Percentiles rank a stretch among this genome's conserved stretches.
These are phyloP conservation scores for Bujurquina vittata DNA, from an alignment of 2,113 vertebrate genomes.

Conservation along the genomic window DNA sequence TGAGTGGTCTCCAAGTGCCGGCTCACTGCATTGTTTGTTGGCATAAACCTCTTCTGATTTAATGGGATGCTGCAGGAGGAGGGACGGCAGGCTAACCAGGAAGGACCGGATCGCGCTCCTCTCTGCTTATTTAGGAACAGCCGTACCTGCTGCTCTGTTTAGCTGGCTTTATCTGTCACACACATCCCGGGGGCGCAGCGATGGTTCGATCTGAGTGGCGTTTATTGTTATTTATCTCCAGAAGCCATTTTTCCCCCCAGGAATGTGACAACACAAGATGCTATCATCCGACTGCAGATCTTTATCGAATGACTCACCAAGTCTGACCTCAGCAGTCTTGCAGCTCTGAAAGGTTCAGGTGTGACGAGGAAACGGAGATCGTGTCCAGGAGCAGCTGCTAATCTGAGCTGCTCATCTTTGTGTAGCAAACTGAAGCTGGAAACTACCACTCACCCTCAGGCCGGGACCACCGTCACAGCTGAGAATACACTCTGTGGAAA, in stretches of 20 bases:
- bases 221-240: neutral
- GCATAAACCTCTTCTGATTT: conserved; percentile 27
- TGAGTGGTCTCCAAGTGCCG: conserved; percentile 18
- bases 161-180: conserved; percentile 20
- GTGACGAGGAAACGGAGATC: neutral
- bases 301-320: conserved; percentile 12
- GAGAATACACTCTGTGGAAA: neutral
- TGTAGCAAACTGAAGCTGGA: neutral
- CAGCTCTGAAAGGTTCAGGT: neutral
- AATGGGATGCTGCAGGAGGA: conserved; percentile 53
- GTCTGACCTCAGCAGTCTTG: neutral
- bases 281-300: neutral
- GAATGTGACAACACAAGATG: neutral
- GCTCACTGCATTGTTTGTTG: conserved; percentile 24
- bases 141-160: conserved; percentile 28
- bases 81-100: conserved; percentile 27
- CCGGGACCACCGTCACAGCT: neutral
- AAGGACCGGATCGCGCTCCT: conserved; percentile 24
- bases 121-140: conserved; percentile 44
- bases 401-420: conserved; percentile 25
- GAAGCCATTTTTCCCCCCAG: accelerated
- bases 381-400: neutral
- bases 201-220: conserved; percentile 10
- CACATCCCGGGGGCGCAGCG: neutral
- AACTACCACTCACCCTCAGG: neutral